Conservation (phyloP, 2,797 vertebrate species). For the Astyanax mexicanus region DNA sequence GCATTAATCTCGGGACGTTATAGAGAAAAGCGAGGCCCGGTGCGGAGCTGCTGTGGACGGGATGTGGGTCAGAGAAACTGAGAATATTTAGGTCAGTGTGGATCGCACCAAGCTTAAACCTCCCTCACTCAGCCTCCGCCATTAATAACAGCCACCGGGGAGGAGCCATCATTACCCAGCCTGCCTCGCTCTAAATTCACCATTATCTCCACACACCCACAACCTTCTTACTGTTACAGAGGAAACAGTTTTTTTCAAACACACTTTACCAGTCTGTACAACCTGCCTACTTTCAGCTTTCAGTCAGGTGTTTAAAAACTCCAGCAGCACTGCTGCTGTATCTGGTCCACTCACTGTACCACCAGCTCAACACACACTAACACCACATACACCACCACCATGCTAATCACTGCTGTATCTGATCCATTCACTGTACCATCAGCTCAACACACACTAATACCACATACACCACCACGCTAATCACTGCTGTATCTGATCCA, state of each 20-base stretch:
- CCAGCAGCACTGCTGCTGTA: no score
- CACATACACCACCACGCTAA: no score
- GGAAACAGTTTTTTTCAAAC: neutral
- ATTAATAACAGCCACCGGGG: neutral
- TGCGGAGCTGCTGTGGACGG: slow-evolving; percentile 29
- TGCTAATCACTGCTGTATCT: no score
- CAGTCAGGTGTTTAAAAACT: no score
- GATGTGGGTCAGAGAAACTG: slow-evolving; percentile 53
- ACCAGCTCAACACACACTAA: no score
- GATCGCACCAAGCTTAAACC: slow-evolving; percentile 38
- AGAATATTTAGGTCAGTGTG: slow-evolving; percentile 53
- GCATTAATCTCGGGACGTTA: slow-evolving; percentile 5
- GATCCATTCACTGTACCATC: no score
- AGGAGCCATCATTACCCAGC: neutral
- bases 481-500: no score
- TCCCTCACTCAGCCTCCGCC: slow-evolving; percentile 26
- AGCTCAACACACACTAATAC: no score
- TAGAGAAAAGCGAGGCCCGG: slow-evolving; percentile 4
- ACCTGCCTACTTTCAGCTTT: no score
- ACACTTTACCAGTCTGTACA: neutral
- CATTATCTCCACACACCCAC: neutral
- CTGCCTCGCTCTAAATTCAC: neutral
- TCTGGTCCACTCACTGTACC: no score
- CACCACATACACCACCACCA: no score
- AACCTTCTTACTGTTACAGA: neutral